Evolutionary conservation across 2,888 invertebrate species (phyloP), one percentile per base, ranked within the genome.

Genomic region (Drosophila neotestacea): DNA sequence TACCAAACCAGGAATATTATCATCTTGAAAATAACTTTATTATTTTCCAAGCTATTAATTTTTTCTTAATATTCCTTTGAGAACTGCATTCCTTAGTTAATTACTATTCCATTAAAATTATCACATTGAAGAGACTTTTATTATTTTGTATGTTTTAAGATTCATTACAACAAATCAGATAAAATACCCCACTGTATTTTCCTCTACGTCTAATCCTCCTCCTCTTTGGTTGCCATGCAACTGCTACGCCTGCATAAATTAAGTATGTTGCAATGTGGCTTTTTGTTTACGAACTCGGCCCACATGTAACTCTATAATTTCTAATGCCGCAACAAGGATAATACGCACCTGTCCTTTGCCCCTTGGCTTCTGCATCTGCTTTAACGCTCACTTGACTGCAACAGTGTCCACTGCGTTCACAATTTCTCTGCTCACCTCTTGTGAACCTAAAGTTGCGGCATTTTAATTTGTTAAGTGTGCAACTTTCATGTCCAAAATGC

Each of bases 391-490:
- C 70, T 80, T 81, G 68, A 81, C 55, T 70, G 68, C 65, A 54
- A 47, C 56, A 55, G 77, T 39, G 62, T 63, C 34, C 58, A 55
- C 38, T 32, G 36, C 60, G 50, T 27, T 44, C 41, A 7, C 41
- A 6, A 7, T 39, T 11, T 6, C 16, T 9, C 41, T 16, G 7
- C 11, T 48, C 32, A 46, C 65, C 16, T 10, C 22, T 11, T 3
- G 2, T 38, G 55, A 4, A 11, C 28, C 42, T 7, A 38, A 70
- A 79, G 72, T 72, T 81, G 85, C 67, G 76, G 73, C 76, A 60
- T 73, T 85, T 89, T 85, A 88, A 85, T 85, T 85, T 89, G 76
- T 79, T 82, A 82, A 89, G 85, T 77, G 76, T 85, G 77, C 77
- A 51, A 83, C 72, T 65, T 38, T 54, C 64, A 60, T 66, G 54